Evolutionary conservation across 2,888 invertebrate genomes (phyloP), one percentile per base, ranked within the genome.

Genomic region (Gymnoscelis rufifasciata): DNA sequence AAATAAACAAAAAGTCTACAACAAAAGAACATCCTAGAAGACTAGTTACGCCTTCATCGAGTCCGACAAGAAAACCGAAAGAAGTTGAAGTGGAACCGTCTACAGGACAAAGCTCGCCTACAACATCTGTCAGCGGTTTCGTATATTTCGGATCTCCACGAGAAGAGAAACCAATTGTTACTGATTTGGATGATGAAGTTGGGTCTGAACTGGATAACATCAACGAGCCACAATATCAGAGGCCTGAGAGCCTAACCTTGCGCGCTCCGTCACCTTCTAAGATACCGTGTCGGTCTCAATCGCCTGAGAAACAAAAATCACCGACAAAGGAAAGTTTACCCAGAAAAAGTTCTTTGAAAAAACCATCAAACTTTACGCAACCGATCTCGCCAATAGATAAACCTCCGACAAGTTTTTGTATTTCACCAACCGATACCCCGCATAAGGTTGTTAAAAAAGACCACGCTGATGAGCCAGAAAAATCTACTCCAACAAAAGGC

Each of bases 41-140:
- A 55, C 66, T 87, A 3, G 55, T 82, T 1, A 88, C 90, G 29
- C 89, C 90, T n/a, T 83, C 88, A 13, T 78, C 83, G 2, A 90
- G 89, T 53, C 90, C 90, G 2, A 86, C 88, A 2, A 74, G 89
- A 38, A 80, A 77, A 58, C 74, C 78, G 15, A 83, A 79, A 57
- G 47, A 57, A 10, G 35, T 35, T 24, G 83, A 84, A 46, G 70
- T 69, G 15, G 78, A 74, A 49, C 74, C 80, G 10, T 84, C 84
- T 1, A 86, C 83, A 23, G 84, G 80, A 24, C 83, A 88, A 64
- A 86, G 83, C 48, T 90, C 90, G 37, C 90, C 90, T 1, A 90
- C 90, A 30, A 88, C 88, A 43, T 87, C 84, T 14, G 89, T 88
- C 0, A 91, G 90, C 66, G 91, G 90, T 35, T 89, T 91, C 59